Base-by-base conservation (phyloP, 2,797 vertebrate species). In the Poeciliopsis presidionis region DNA sequence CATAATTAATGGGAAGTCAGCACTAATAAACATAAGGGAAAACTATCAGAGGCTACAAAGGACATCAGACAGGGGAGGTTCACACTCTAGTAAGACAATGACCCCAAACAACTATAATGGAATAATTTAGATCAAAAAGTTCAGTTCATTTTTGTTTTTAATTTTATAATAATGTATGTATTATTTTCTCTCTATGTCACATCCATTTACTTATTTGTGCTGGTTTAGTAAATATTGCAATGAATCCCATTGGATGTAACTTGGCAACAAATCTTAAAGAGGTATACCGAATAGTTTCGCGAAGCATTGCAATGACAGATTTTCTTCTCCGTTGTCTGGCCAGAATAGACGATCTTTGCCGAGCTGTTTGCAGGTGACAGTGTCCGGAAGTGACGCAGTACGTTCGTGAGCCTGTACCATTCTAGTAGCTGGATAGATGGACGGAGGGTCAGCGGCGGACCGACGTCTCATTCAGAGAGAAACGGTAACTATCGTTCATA, bases 321-420 rank as follows among this genome's bases (percentile, higher is more conserved):
- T 18, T 33, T 20, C 33, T 8, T 63, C 30, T 39, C 2, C 25
- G 55, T 30, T 22, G 4, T n/a, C 25, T 2, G 9, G n/a, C 5
- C 8, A 0, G 0, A 6, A 76, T 78, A 89, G 83, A 90, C 77
- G 88, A 94, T 92, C 92, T 92, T 78, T 7, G 89, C 51, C 28
- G 49, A 63, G 22, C 55, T 18, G 72, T 86, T 86, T 61, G 92
- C 95, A 95, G 94, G 95, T 95, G 92, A 61, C 41, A 81, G 81
- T 76, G 77, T 75, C 88, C 93, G 95, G 95, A 96, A 89, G 92
- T 96, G 94, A 96, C 95, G 95, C 77, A 0, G 0, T 0, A 74
- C 70, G 87, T 92, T 93, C 90, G 76, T 85, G 47, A 79, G 88
- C 76, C 84, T 61, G 79, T 78, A 84, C 86, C 90, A 85, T 86